Evolutionary conservation across 1,140 invertebrate genomes (phyloP).

Genomic region (Lutraria rhynchaena): DNA sequence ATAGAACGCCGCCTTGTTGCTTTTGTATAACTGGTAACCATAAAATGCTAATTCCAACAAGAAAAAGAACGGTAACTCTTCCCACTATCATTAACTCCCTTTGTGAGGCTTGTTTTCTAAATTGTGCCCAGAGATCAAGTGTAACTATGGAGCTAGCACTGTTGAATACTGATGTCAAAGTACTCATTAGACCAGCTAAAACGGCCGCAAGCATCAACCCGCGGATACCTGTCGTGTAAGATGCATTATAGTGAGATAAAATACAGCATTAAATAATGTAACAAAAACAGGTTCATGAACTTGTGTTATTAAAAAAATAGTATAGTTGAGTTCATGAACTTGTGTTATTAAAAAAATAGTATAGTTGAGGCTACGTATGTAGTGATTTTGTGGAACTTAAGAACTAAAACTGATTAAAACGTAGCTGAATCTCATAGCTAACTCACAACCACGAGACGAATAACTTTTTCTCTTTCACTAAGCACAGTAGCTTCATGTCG

Average conservation of each 20-base stretch:
- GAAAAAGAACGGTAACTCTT: conserved; percentile 82
- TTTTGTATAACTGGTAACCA: conserved; percentile 84
- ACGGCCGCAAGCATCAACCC: conserved; percentile 84
- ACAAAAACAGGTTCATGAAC: too few species aligned
- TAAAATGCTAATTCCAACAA: conserved; percentile 83
- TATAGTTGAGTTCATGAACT: too few species aligned
- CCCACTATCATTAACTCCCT: conserved; percentile 83
- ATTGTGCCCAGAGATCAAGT: conserved; percentile 82
- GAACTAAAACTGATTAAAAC: too few species aligned
- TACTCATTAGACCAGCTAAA: conserved; percentile 84
- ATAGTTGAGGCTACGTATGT: too few species aligned
- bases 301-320: too few species aligned
- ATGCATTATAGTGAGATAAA: neutral
- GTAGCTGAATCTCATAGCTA: too few species aligned
- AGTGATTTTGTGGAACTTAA: too few species aligned
- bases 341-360: too few species aligned
- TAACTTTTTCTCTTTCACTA: too few species aligned
- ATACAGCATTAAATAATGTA: neutral
- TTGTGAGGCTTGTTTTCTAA: conserved; percentile 80
- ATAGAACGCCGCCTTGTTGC: conserved; percentile 82
- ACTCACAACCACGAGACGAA: too few species aligned
- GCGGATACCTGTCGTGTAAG: conserved; percentile 69
- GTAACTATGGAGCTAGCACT: conserved; percentile 84
- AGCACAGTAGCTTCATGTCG: too few species aligned
- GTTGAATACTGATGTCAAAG: conserved; percentile 84